Evolutionary conservation across 2,113 vertebrate genomes (phyloP).

Genomic region (Chrysochloris asiatica): DNA sequence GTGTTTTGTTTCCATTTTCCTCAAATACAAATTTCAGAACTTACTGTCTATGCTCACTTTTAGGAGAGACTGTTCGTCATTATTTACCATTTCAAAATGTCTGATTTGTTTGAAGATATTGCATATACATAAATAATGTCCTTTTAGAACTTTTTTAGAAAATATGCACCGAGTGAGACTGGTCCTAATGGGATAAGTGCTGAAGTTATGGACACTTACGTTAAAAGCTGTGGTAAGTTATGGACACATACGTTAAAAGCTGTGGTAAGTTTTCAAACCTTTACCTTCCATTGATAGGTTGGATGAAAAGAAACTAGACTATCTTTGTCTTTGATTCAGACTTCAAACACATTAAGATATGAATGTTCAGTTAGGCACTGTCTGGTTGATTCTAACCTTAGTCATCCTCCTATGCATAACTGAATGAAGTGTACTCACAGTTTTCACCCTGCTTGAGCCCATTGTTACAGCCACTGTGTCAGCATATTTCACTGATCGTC

Average conservation of each 20-base stretch:
- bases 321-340: neutral
- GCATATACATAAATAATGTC: conserved; percentile 45
- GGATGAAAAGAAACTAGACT: neutral
- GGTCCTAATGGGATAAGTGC: conserved; percentile 97
- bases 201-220: conserved; percentile 98
- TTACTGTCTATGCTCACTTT: neutral
- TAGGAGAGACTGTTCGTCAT: neutral
- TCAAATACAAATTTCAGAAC: neutral
- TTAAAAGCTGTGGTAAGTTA: conserved; percentile 99
- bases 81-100: neutral
- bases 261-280: conserved; percentile 89
- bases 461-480: neutral
- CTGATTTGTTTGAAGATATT: conserved; percentile 9
- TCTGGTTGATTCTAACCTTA: too few species aligned
- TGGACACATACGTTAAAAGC: conserved; percentile 99
- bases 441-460: neutral
- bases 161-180: conserved; percentile 95
- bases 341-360: neutral
- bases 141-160: conserved; percentile 96
- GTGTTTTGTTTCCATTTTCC: neutral
- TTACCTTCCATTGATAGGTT: rapidly evolving
- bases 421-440: neutral
- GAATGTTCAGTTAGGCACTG: neutral
- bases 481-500: neutral
- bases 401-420: too few species aligned